phyloP scores from a whole-genome alignment of 2,113 vertebrate species.

The Aspiorhynchus laticeps region DNA sequence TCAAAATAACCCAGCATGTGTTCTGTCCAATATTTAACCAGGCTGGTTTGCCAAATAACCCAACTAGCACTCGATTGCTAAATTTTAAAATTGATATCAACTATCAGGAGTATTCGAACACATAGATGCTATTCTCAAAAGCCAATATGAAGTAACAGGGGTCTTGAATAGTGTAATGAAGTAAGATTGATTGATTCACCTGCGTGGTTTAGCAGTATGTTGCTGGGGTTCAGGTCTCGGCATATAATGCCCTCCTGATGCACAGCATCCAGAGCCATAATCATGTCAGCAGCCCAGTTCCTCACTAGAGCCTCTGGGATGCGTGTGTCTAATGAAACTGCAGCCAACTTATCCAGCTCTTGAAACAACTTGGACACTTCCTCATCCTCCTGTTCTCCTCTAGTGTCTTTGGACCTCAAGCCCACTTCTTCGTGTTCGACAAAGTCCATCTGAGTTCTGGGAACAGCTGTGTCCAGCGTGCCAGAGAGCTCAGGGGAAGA shows the following conservation, averaged over 20 bases:
- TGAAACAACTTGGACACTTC: constrained; percentile 90
- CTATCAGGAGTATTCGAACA: background rate
- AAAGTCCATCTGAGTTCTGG: constrained; percentile 12
- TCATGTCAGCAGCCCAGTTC: constrained; percentile 93
- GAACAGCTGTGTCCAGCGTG: background rate
- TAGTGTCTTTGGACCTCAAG: constrained; percentile 48
- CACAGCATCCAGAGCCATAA: constrained; percentile 89
- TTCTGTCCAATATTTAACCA: too few species aligned
- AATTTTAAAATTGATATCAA: background rate
- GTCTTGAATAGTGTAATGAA: background rate
- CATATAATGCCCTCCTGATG: constrained; percentile 97
- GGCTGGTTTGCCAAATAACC: too few species aligned
- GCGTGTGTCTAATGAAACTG: constrained; percentile 82
- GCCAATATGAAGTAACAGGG: background rate
- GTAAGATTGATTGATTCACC: constrained; percentile 71
- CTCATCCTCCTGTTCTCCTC: constrained; percentile 70
- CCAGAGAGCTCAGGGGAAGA: constrained; percentile 37
- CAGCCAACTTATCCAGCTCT: constrained; percentile 88
- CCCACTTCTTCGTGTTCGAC: background rate
- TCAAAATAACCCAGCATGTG: too few species aligned
- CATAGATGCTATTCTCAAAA: background rate
- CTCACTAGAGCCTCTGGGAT: constrained; percentile 92
- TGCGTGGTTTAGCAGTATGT: constrained; percentile 98
- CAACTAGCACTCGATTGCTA: background rate
- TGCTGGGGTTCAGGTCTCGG: constrained; percentile 98